Evolutionary conservation across 2,113 vertebrate species (phyloP).

Genomic region (Ageneiosus marmoratus): DNA sequence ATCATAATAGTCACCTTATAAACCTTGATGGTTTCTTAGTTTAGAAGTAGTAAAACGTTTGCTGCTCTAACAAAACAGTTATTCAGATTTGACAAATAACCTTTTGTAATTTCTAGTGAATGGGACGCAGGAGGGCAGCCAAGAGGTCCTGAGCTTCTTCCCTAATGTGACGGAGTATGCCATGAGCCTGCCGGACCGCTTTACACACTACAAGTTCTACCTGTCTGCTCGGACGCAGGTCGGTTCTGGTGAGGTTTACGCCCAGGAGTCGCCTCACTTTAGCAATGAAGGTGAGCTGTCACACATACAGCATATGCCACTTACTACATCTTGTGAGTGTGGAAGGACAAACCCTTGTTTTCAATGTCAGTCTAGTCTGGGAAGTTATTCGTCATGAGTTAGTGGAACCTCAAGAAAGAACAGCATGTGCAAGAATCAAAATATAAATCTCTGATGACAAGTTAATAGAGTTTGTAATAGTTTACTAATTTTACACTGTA

Average conservation of each 20-base stretch:
- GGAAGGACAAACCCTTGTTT: neutral
- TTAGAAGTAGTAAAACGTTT: neutral
- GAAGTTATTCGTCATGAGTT: neutral
- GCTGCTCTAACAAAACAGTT: neutral
- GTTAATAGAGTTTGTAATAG: neutral
- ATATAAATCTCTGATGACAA: neutral
- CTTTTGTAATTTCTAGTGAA: constrained; percentile 76
- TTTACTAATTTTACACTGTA: neutral
- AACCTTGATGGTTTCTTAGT: neutral
- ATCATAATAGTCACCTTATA: neutral
- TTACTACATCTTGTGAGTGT: neutral
- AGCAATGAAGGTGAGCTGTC: constrained; percentile 84
- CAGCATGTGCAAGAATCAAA: neutral
- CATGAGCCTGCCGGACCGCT: constrained; percentile 80
- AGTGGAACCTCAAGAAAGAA: neutral
- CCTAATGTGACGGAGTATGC: constrained; percentile 84
- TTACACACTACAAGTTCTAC: constrained; percentile 83
- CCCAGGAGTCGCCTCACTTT: constrained; percentile 81
- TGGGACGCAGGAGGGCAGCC: constrained; percentile 75
- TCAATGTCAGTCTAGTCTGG: neutral
- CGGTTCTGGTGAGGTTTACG: constrained; percentile 78
- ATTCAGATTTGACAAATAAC: neutral
- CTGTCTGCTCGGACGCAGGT: constrained; percentile 87
- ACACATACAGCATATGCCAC: neutral
- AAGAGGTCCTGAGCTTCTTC: constrained; percentile 76